A percentile compares a stretch with the other conserved stretches of the same genome.
Evolutionary conservation across 2,797 vertebrate species (phyloP).

Genomic region (Thaleichthys pacificus): DNA sequence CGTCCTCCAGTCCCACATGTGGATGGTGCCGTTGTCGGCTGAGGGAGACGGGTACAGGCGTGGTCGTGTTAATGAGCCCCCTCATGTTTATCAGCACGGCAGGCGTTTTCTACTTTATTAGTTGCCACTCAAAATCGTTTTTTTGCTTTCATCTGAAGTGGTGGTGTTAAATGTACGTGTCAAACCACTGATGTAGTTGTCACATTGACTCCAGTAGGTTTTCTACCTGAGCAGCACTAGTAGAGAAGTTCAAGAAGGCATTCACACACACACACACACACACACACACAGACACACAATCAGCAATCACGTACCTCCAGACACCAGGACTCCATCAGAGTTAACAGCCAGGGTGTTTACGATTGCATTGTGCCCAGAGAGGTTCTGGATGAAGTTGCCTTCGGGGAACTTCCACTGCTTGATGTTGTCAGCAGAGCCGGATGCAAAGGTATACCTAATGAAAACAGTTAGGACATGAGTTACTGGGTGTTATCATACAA

Average conservation of each 20-base stretch:
- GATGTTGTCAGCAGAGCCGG: slow-evolving; percentile 99
- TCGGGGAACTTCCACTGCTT: slow-evolving; percentile 99
- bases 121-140: too few species aligned
- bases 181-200: too few species aligned
- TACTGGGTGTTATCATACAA: neutral
- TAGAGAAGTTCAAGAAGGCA: too few species aligned
- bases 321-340: slow-evolving; percentile 94
- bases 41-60: neutral
- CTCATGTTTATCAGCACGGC: too few species aligned
- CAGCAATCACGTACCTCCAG: slow-evolving; percentile 84
- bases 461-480: neutral
- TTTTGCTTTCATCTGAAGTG: too few species aligned
- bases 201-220: too few species aligned
- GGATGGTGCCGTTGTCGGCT: slow-evolving; percentile 99
- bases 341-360: slow-evolving; percentile 97
- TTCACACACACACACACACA: neutral
- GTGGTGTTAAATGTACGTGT: too few species aligned
- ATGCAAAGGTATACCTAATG: slow-evolving; percentile 93
- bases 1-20: slow-evolving; percentile 99
- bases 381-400: slow-evolving; percentile 97
- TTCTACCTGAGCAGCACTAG: too few species aligned
- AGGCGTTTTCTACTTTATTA: too few species aligned
- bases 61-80: too few species aligned
- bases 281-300: neutral
- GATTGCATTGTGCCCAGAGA: slow-evolving; percentile 96